Percentiles rank a stretch among this genome's conserved stretches.
These are phyloP conservation scores for Coturnix japonica DNA, from an alignment of 2,113 vertebrate genomes.

Conservation along the genomic window DNA sequence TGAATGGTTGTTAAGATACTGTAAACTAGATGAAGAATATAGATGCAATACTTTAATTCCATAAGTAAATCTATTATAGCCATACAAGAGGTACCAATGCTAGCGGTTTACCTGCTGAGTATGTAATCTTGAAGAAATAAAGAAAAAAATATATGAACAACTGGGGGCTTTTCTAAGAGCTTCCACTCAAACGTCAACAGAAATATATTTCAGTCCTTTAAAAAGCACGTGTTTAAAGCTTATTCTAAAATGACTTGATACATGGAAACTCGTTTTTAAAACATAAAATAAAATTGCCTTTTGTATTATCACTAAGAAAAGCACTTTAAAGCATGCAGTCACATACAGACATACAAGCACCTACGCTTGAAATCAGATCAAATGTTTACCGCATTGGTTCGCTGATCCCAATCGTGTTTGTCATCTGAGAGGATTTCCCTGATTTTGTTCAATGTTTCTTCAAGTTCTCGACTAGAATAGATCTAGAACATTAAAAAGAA, in stretches of 20 bases:
- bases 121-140: background rate
- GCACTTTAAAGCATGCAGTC: rapidly evolving
- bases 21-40: background rate
- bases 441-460: conserved; percentile 98
- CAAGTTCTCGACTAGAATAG: conserved; percentile 94
- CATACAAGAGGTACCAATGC: background rate
- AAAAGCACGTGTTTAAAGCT: background rate
- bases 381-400: conserved; percentile 86
- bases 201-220: background rate
- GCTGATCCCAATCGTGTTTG: conserved; percentile 99
- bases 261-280: background rate
- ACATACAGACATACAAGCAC: background rate
- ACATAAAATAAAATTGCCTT: background rate
- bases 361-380: background rate
- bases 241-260: background rate
- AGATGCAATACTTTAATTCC: background rate
- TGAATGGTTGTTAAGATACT: background rate
- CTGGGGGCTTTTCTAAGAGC: background rate
- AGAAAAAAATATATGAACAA: background rate
- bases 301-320: background rate
- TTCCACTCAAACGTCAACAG: background rate
- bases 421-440: conserved; percentile 97
- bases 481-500: conserved; percentile 79
- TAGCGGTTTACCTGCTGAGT: background rate
- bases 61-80: background rate